phyloP scores from a whole-genome alignment of 2,888 invertebrate species.

The Perithous albicinctus region DNA sequence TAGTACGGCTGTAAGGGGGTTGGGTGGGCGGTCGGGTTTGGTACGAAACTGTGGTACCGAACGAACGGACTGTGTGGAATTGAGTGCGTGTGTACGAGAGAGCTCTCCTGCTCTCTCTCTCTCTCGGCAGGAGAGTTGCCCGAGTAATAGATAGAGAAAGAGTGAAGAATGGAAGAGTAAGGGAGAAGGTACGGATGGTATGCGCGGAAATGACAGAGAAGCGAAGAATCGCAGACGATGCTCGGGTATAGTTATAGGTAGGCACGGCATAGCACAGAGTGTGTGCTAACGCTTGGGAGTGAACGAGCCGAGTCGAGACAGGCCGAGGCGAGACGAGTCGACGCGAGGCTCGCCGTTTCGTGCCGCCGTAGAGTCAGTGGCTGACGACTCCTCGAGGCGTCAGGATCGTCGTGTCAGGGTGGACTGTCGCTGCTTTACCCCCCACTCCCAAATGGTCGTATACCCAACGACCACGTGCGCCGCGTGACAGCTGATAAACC shows the following conservation, averaged over 20 bases:
- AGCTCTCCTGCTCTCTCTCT: too few species aligned
- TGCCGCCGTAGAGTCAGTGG: conserved; percentile 77
- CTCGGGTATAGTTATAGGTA: conserved; percentile 14
- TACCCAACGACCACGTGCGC: conserved; percentile 84
- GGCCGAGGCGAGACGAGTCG: conserved; percentile 87
- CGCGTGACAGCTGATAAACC: conserved; percentile 78
- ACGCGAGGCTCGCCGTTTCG: conserved; percentile 73
- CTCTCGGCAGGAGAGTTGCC: conserved; percentile 21
- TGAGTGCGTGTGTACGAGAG: conserved; percentile 51
- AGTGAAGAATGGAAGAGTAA: conserved; percentile 25
- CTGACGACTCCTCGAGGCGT: conserved; percentile 83
- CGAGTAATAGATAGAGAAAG: conserved; percentile 46
- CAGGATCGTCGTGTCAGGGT: conserved; percentile 86
- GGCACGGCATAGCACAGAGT: conserved; percentile 80
- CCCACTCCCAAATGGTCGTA: conserved; percentile 1
- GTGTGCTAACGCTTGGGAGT: conserved; percentile 81
- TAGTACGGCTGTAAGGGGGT: conserved; percentile 18
- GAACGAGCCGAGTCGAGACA: conserved; percentile 84
- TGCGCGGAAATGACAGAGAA: conserved; percentile 31
- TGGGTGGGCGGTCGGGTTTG: conserved; percentile 45
- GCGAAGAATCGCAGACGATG: conserved; percentile 55
- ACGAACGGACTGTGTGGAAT: conserved; percentile 49
- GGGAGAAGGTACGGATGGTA: conserved; percentile 15
- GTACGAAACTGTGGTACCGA: conserved; percentile 60
- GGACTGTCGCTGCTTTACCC: conserved; percentile 84